A percentile compares a stretch with the other conserved stretches of the same genome.
Evolutionary conservation across 2,113 vertebrate species (phyloP).

Genomic region (Cyphomyrus discorhynchus): DNA sequence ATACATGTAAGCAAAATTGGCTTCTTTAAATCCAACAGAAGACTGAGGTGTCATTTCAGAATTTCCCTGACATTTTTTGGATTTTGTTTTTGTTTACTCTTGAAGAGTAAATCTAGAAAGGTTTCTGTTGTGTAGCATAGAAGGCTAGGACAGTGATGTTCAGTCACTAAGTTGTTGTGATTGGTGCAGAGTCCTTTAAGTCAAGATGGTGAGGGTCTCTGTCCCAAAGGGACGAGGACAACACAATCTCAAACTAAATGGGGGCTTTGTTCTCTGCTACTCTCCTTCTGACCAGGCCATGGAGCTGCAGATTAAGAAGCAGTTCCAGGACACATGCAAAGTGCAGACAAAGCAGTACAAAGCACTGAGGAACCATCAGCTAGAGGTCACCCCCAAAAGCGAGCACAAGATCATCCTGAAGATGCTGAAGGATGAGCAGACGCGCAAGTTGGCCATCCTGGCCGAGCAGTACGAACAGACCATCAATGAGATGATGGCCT

Average conservation of each 20-base stretch:
- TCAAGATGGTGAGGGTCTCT: neutral
- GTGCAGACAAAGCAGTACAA: constrained; percentile 99
- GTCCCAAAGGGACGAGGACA: neutral
- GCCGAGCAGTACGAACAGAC: constrained; percentile 98
- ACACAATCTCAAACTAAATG: neutral
- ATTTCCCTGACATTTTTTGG: neutral
- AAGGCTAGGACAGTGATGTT: neutral
- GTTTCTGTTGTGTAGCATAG: neutral
- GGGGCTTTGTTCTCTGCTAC: neutral
- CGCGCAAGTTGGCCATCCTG: constrained; percentile 93
- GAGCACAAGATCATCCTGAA: constrained; percentile 98
- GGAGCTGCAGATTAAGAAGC: constrained; percentile 99
- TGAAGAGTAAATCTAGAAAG: neutral
- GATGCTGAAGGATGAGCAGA: constrained; percentile 97
- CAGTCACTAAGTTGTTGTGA: neutral
- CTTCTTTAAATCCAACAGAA: neutral
- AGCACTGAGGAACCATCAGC: constrained; percentile 97
- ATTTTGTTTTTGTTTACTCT: neutral
- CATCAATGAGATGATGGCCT: constrained; percentile 99
- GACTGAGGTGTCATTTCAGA: neutral
- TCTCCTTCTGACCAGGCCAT: constrained; percentile 65
- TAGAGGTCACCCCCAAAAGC: constrained; percentile 95
- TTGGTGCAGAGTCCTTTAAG: neutral
- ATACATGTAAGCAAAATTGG: neutral
- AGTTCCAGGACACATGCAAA: constrained; percentile 99